A percentile compares a stretch with the other conserved stretches of the same genome.
These are phyloP conservation scores for Lateolabrax maculatus DNA, from an alignment of 2,797 vertebrate genomes.

Conservation along the genomic window DNA sequence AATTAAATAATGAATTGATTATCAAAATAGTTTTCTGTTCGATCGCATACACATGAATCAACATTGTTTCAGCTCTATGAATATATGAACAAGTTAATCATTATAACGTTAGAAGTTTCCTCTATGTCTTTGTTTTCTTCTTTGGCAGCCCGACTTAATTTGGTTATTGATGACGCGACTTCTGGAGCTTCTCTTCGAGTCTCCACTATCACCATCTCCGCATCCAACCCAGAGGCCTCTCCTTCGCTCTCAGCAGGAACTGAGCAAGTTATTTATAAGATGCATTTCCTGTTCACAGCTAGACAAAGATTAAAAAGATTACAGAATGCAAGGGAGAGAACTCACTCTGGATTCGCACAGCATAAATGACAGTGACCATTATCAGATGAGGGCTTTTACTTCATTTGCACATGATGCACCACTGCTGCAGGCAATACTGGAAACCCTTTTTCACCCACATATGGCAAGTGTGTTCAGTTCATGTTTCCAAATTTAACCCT, in stretches of 20 bases:
- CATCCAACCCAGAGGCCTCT: conserved; percentile 39
- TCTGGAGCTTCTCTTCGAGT: not conserved
- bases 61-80: not conserved
- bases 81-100: not conserved
- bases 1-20: too few species aligned
- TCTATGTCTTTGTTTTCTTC: not conserved
- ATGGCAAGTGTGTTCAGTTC: conserved; percentile 43
- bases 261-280: conserved; percentile 83
- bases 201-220: not conserved
- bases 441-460: conserved; percentile 51
- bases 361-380: conserved; percentile 25
- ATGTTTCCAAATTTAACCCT: conserved; percentile 39
- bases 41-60: too few species aligned
- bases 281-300: conserved; percentile 81
- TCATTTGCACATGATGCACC: conserved; percentile 25
- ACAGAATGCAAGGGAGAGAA: conserved; percentile 17
- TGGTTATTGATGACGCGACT: not conserved
- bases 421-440: conserved; percentile 14
- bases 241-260: conserved; percentile 65
- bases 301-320: conserved; percentile 64
- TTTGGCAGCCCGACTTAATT: not conserved
- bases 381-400: conserved; percentile 24
- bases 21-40: too few species aligned
- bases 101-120: not conserved
- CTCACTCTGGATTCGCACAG: conserved; percentile 16